Conservation (phyloP, 2,888 invertebrate species). For the Heliconius aoede region DNA sequence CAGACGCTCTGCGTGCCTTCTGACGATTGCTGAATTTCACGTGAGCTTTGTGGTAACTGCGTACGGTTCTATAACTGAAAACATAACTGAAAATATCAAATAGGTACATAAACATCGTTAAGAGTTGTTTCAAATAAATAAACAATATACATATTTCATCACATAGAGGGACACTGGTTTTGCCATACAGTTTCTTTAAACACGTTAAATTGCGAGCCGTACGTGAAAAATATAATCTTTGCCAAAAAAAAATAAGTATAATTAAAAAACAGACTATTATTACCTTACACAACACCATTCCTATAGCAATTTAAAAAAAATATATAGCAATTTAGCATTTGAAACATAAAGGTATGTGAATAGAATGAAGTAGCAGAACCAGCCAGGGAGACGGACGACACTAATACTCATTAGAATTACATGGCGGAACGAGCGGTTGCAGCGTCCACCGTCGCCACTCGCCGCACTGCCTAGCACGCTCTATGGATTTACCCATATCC, state of each 20-base stretch:
- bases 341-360: slow-evolving; percentile 43
- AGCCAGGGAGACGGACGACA: slow-evolving; percentile 63
- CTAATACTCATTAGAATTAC: slow-evolving; percentile 84
- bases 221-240: background rate
- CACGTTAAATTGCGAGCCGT: background rate
- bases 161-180: no score
- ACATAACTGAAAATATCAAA: background rate
- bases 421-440: slow-evolving; percentile 70
- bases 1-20: slow-evolving; percentile 50
- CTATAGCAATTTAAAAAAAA: no score
- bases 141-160: no score
- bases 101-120: background rate
- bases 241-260: background rate
- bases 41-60: slow-evolving; percentile 21
- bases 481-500: slow-evolving; percentile 45
- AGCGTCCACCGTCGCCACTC: slow-evolving; percentile 47
- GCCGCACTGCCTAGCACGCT: slow-evolving; percentile 46
- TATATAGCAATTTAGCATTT: slow-evolving; percentile 42
- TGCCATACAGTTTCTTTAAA: no score
- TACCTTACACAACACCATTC: background rate
- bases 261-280: background rate
- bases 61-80: background rate
- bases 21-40: slow-evolving; percentile 42
- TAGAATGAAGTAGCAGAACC: slow-evolving; percentile 40
- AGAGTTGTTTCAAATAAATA: background rate